Conservation (phyloP, 1,140 invertebrate genomes). For the Pissodes strobi region DNA sequence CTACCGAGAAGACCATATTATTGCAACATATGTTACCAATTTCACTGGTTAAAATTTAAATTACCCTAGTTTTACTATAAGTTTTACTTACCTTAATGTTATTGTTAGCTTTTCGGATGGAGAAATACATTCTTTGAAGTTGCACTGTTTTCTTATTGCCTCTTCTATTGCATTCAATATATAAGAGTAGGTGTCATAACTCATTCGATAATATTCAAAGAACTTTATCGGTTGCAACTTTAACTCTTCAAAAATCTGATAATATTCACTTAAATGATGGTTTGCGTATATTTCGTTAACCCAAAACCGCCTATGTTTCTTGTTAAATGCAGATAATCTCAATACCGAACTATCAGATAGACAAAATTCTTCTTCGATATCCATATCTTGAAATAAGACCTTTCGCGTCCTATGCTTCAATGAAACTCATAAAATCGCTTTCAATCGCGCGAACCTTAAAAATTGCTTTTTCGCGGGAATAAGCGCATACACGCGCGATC, state of each 20-base stretch:
- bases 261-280: constrained; percentile 9
- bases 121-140: constrained; percentile 2
- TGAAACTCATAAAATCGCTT: too few species aligned
- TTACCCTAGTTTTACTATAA: too few species aligned
- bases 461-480: too few species aligned
- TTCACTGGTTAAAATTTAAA: neutral
- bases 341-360: constrained; percentile 1
- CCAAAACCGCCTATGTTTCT: constrained; percentile 6
- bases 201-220: too few species aligned
- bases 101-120: constrained; percentile 7
- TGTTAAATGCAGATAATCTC: constrained; percentile 3
- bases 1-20: neutral
- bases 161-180: constrained; percentile 8
- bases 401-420: too few species aligned
- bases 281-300: constrained; percentile 4
- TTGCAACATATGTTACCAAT: constrained; percentile 15
- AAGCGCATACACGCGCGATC: too few species aligned
- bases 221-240: constrained; percentile 1
- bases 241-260: constrained; percentile 4
- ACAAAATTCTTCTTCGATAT: constrained; percentile 10
- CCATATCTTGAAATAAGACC: too few species aligned
- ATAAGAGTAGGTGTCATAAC: too few species aligned
- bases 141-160: constrained; percentile 1
- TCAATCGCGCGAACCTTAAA: too few species aligned
- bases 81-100: constrained; percentile 21